These are phyloP conservation scores for Tylochromis polylepis DNA, from an alignment of 2,113 vertebrate genomes.

Conservation along the genomic window DNA sequence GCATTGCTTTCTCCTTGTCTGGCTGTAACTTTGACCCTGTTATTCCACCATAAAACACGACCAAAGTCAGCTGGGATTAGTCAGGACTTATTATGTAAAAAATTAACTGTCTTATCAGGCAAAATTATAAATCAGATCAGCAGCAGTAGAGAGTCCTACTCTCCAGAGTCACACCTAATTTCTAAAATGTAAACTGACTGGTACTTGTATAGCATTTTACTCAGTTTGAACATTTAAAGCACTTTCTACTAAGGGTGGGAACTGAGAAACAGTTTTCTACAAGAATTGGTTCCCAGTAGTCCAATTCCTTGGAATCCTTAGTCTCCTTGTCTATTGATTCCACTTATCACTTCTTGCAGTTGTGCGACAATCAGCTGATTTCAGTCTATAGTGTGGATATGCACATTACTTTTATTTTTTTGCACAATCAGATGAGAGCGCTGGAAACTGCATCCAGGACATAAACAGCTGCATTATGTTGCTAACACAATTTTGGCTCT, in stretches of 20 bases:
- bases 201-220: background rate
- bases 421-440: background rate
- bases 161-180: background rate
- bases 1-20: background rate
- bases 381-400: background rate
- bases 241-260: too few species aligned
- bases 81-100: background rate
- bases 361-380: background rate
- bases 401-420: background rate
- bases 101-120: background rate
- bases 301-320: accelerated
- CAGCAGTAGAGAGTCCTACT: background rate
- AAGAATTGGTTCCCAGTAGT: too few species aligned
- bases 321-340: background rate
- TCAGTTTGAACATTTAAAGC: background rate
- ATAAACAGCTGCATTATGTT: background rate
- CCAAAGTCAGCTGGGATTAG: background rate
- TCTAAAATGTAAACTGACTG: background rate
- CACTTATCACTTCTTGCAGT: background rate
- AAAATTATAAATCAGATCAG: background rate
- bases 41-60: background rate
- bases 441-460: background rate
- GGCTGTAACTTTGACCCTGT: slow-evolving; percentile 12
- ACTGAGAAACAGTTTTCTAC: too few species aligned
- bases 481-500: background rate